Evolutionary conservation across 2,888 invertebrate species (phyloP).

Genomic region (Ennomos quercinarius): DNA sequence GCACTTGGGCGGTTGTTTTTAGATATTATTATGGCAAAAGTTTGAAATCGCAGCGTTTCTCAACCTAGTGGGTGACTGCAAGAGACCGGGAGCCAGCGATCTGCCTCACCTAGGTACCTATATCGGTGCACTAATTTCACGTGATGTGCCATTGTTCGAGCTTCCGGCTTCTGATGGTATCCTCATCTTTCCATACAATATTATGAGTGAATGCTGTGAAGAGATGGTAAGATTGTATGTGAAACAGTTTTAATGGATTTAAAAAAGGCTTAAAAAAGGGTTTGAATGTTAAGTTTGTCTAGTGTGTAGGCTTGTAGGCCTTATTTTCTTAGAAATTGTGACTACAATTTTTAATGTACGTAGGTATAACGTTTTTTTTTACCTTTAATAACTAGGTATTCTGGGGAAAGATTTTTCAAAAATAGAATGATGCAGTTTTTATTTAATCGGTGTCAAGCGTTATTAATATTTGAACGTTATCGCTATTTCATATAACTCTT

Average conservation of each 20-base stretch:
- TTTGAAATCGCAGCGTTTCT: conserved; percentile 27
- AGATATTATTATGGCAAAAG: neutral
- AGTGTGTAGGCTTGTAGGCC: too few species aligned
- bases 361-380: too few species aligned
- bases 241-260: conserved; percentile 12
- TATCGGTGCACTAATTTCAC: conserved; percentile 66
- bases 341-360: too few species aligned
- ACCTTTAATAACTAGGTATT: too few species aligned
- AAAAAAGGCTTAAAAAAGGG: conserved; percentile 17
- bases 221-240: conserved; percentile 21
- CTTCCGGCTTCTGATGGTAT: conserved; percentile 68
- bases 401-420: too few species aligned
- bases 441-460: neutral
- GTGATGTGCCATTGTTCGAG: conserved; percentile 69
- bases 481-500: neutral
- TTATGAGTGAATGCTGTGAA: conserved; percentile 22
- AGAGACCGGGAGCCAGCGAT: conserved; percentile 38
- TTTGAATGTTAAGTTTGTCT: conserved; percentile 9
- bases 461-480: neutral
- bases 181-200: conserved; percentile 27
- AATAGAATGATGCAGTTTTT: neutral
- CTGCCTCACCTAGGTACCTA: conserved; percentile 33
- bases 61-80: conserved; percentile 41
- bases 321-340: conserved; percentile 15
- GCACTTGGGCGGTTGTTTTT: too few species aligned